Percentiles rank a stretch among this genome's conserved stretches.
Conservation (phyloP, 2,797 vertebrate genomes). For the Brachyrhaphis roseni region DNA sequence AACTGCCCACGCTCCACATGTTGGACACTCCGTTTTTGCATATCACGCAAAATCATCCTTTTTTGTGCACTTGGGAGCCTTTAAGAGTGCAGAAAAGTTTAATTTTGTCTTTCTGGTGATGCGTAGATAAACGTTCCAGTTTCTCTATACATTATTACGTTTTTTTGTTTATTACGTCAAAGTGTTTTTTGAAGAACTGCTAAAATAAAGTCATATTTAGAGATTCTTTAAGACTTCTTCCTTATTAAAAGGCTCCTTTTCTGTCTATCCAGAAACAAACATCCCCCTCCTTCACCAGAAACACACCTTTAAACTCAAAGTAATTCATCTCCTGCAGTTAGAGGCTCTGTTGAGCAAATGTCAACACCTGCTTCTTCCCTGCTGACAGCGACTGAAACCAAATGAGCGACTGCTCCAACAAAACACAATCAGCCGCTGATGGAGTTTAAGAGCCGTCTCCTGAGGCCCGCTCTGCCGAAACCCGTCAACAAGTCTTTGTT, state of each 20-base stretch:
- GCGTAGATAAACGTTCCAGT: background rate
- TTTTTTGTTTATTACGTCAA: background rate
- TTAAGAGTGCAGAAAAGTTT: background rate
- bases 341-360: constrained; percentile 5
- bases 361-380: constrained; percentile 15
- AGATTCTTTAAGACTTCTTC: too few species aligned
- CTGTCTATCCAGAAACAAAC: background rate
- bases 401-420: background rate
- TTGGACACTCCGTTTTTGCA: too few species aligned
- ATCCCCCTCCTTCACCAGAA: background rate
- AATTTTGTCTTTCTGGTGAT: background rate
- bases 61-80: too few species aligned
- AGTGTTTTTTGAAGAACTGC: too few species aligned
- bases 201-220: too few species aligned
- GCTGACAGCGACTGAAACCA: background rate
- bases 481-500: background rate
- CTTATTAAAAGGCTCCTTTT: background rate
- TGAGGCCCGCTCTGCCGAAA: background rate
- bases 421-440: constrained; percentile 12
- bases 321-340: constrained; percentile 1
- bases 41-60: background rate
- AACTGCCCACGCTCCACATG: background rate
- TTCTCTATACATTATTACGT: background rate
- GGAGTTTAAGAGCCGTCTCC: background rate
- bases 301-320: constrained; percentile 6